Conservation (phyloP, 2,113 vertebrate species). For the Agapornis roseicollis region DNA sequence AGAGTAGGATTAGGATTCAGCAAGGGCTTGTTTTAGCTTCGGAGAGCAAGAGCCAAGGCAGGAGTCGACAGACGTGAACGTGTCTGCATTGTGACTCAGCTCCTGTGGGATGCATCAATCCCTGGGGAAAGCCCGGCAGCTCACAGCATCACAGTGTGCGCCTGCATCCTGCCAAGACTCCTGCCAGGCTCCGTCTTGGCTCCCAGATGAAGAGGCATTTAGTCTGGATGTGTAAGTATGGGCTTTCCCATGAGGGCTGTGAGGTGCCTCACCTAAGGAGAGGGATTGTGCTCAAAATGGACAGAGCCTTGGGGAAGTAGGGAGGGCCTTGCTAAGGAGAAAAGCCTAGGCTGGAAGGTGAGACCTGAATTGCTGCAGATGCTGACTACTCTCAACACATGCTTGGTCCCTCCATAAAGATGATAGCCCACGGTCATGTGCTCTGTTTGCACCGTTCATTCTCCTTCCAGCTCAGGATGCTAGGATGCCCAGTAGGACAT, state of each 20-base stretch:
- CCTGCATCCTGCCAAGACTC: neutral
- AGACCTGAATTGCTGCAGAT: fast-evolving
- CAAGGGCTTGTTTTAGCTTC: neutral
- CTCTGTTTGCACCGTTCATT: neutral
- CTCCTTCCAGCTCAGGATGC: neutral
- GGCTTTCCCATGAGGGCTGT: neutral
- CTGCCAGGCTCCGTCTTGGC: neutral
- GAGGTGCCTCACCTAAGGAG: neutral
- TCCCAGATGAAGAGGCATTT: neutral
- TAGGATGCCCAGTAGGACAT: neutral
- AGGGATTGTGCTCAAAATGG: neutral
- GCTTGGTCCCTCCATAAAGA: neutral
- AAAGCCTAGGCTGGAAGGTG: neutral
- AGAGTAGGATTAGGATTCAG: neutral
- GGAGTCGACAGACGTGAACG: neutral
- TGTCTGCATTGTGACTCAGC: neutral
- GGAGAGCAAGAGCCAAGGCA: neutral
- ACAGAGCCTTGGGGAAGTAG: neutral
- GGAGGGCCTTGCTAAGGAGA: neutral
- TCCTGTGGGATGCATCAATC: neutral
- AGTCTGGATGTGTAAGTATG: neutral
- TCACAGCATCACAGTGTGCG: fast-evolving
- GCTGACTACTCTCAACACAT: neutral
- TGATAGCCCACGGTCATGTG: fast-evolving
- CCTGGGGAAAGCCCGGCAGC: neutral